Conservation (phyloP, 2,888 invertebrate species). For the Vesta saturnalis region DNA sequence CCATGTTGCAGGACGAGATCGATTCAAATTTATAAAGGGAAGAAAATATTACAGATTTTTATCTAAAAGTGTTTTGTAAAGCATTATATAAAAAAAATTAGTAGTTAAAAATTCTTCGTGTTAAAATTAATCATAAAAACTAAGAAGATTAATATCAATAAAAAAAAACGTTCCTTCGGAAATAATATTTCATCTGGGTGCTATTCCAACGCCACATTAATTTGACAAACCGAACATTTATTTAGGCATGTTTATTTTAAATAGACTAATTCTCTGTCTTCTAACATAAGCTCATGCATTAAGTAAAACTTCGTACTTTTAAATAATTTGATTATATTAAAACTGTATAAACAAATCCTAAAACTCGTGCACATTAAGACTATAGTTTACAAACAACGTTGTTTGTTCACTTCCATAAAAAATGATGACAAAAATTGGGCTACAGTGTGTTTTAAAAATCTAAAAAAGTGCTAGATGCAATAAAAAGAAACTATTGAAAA, state of each 20-base stretch:
- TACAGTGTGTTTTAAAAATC: too few relatives aligned
- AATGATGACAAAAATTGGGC: too few relatives aligned
- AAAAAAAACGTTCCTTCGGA: constrained; percentile 41
- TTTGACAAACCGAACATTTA: constrained; percentile 47
- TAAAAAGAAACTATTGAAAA: too few relatives aligned
- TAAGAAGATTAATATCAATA: constrained; percentile 32
- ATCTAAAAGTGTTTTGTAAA: not conserved
- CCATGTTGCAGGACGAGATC: constrained; percentile 31
- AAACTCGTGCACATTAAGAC: too few relatives aligned
- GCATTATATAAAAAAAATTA: not conserved
- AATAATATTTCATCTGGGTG: constrained; percentile 46
- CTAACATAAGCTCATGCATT: constrained; percentile 14
- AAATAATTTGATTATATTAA: not conserved
- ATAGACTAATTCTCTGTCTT: constrained; percentile 35
- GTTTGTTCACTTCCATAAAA: too few relatives aligned
- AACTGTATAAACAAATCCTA: too few relatives aligned
- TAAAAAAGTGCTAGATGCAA: too few relatives aligned
- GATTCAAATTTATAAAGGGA: constrained; percentile 18
- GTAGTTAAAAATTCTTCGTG: not conserved
- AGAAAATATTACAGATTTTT: constrained; percentile 39
- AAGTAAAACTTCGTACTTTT: constrained; percentile 6
- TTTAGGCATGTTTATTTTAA: constrained; percentile 40
- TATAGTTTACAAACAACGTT: too few relatives aligned
- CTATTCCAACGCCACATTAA: constrained; percentile 45
- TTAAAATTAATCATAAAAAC: constrained; percentile 16